Base-by-base conservation (phyloP, 2,797 vertebrate genomes). In the Podarcis lilfordi region DNA sequence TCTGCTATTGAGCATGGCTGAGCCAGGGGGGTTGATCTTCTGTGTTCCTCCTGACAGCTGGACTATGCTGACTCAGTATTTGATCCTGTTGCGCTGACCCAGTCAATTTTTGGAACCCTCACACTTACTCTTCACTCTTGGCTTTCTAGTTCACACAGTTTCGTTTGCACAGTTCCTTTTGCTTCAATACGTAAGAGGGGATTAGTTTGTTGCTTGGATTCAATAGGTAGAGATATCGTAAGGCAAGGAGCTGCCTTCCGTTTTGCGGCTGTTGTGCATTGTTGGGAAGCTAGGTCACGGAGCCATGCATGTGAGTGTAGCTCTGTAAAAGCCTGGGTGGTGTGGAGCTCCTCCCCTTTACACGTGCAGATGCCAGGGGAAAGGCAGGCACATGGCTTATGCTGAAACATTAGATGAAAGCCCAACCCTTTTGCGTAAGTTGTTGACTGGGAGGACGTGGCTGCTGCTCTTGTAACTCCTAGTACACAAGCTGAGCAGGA, bases 341-440 rank as follows among this genome's bases (percentile, higher is more conserved):
- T 92, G 32, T 95, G 95, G 94, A 91, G 89, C 93, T 80, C 95
- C 96, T 88, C 93, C 95, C 90, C 55, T 50, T 74, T 86, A 94
- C 96, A 95, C 91, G 91, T 97, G 96, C 92, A 23, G 83, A 83
- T 35, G 1, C 69, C 11, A 35, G 45, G 40, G 21, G 29, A 66
- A 61, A 77, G 87, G 43, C 0, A 40, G 86, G 92, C 95, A 92
- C 91, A 71, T 92, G 94, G 93, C 69, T 9, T 3, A 82, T 3
- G 80, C 93, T 3, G 25, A 11, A 61, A 2, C 35, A 0, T 85
- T 87, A 7, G 85, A 82, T 64, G 0, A 32, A 45, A 90, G 94
- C 91, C 91, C 94, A 82, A 86, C 93, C 91, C 89, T 91, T 82
- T 96, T 96, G 95, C 95, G 40, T 95, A 96, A 96, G 95, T 88